These are phyloP conservation scores for Thecophora atra DNA, from an alignment of 2,888 invertebrate species.

Conservation along the genomic window DNA sequence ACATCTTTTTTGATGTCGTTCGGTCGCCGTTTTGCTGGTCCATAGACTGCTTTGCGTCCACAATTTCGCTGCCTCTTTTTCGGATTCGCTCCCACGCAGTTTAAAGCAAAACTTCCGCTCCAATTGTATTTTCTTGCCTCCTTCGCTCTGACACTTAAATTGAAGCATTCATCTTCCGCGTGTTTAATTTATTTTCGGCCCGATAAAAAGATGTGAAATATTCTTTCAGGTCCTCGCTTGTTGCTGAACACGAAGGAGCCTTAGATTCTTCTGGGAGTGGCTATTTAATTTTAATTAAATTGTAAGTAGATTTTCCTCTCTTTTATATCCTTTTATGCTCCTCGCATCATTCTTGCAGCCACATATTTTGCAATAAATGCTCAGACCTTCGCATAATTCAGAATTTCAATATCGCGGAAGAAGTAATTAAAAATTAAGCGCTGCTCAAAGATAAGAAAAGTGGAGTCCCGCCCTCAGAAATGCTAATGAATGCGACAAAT, in stretches of 20 bases:
- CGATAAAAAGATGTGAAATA: constrained; percentile 32
- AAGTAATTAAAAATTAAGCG: constrained; percentile 16
- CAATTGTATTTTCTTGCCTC: not conserved
- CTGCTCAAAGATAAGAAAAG: not conserved
- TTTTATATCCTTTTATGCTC: not conserved
- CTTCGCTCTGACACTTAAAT: not conserved
- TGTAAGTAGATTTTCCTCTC: constrained; percentile 17
- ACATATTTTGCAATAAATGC: not conserved
- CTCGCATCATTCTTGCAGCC: not conserved
- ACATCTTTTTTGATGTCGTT: not conserved
- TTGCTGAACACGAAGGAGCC: not conserved
- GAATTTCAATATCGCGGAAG: not conserved
- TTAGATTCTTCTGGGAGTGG: not conserved
- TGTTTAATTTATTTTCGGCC: constrained; percentile 33
- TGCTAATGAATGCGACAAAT: too few relatives aligned
- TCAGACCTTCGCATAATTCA: constrained; percentile 4
- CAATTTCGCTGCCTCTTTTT: not conserved
- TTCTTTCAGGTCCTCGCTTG: constrained; percentile 18
- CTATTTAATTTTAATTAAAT: constrained; percentile 36
- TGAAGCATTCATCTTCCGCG: constrained; percentile 28
- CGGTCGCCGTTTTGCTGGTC: not conserved
- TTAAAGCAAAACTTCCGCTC: not conserved
- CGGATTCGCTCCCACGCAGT: not conserved
- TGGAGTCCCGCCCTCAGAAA: too few relatives aligned
- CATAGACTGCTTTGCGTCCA: not conserved